These are phyloP conservation scores for Cercopithecus hamlyni DNA, from an alignment of 2,797 vertebrate genomes.

Conservation along the genomic window DNA sequence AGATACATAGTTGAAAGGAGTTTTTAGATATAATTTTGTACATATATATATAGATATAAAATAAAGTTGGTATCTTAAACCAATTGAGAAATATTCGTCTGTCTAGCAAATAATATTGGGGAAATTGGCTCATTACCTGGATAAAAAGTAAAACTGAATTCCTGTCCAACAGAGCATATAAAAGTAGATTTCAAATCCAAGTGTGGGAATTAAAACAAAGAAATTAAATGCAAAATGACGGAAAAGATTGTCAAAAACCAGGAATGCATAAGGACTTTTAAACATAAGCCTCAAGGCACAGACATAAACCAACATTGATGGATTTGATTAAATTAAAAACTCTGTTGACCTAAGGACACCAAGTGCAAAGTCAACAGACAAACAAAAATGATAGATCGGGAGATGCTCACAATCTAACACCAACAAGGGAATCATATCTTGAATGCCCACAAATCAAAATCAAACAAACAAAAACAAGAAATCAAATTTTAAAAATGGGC, in stretches of 20 bases:
- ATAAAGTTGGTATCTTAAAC: background rate
- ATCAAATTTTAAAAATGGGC: background rate
- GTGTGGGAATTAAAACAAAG: background rate
- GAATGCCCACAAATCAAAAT: background rate
- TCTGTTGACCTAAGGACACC: background rate
- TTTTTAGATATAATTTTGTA: background rate
- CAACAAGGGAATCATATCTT: background rate
- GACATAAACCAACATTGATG: background rate
- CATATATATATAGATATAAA: background rate
- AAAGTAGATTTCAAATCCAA: background rate
- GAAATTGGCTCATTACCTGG: background rate
- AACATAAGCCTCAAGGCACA: background rate
- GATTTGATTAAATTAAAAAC: background rate
- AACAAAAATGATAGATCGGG: background rate
- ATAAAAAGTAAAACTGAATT: slow-evolving; percentile 8
- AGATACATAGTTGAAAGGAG: background rate
- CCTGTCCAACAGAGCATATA: background rate
- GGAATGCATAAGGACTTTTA: background rate
- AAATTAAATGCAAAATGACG: background rate
- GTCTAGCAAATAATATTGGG: background rate
- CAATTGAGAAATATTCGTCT: background rate
- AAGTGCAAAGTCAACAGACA: background rate
- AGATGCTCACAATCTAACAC: background rate
- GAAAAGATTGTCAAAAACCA: background rate
- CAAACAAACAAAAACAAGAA: background rate